Conservation (phyloP, 2,888 invertebrate species). For the Imbricaverruca yamaguchii region DNA sequence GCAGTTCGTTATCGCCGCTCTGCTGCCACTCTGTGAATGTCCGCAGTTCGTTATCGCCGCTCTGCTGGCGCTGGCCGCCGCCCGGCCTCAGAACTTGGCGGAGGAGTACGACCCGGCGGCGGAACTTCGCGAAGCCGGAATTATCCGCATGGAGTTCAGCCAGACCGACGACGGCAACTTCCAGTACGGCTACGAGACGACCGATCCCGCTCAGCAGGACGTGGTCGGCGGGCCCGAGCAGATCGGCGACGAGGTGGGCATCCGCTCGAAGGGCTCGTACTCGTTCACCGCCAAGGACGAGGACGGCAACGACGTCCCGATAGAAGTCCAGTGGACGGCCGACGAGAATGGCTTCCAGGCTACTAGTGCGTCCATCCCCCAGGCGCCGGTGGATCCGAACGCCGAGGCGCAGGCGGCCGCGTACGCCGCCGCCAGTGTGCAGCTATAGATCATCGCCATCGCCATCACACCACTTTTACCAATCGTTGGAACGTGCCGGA, state of each 20-base stretch:
- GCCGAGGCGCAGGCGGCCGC: not conserved
- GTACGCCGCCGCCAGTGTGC: not conserved
- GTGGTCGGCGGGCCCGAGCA: not conserved
- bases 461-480: no score
- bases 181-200: slow-evolving; percentile 28
- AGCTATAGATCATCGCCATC: no score
- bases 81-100: not conserved
- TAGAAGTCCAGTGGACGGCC: not conserved
- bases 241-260: not conserved
- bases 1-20: not conserved
- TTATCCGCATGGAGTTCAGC: slow-evolving; percentile 21
- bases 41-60: not conserved
- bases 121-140: not conserved
- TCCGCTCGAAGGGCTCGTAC: not conserved
- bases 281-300: not conserved
- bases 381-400: not conserved
- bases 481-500: no score
- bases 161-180: slow-evolving; percentile 29
- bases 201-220: slow-evolving; percentile 3
- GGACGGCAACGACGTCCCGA: not conserved
- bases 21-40: no score
- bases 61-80: slow-evolving; percentile 8
- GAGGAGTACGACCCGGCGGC: not conserved
- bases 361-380: not conserved
- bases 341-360: slow-evolving; percentile 8